Evolutionary conservation across 1,140 invertebrate species (phyloP).

Genomic region (Anastrepha obliqua): DNA sequence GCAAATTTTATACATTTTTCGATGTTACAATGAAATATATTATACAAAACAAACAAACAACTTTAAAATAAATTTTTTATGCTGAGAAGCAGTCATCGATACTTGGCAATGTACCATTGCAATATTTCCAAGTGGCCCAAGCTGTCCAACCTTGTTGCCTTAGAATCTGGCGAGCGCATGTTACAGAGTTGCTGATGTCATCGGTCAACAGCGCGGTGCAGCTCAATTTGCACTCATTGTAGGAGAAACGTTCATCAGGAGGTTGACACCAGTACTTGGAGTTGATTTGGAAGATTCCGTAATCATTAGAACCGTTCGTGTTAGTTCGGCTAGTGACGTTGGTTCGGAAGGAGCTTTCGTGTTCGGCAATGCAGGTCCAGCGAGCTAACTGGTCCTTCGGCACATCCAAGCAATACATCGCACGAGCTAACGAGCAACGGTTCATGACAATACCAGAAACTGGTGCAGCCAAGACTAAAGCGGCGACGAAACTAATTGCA

Average conservation of each 20-base stretch:
- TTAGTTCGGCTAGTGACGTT: constrained; percentile 59
- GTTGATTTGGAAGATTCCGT: constrained; percentile 69
- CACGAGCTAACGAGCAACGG: constrained; percentile 77
- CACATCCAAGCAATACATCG: constrained; percentile 56
- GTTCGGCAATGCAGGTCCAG: constrained; percentile 53
- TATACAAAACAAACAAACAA: no score
- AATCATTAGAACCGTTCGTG: constrained; percentile 63
- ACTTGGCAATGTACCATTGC: constrained; percentile 61
- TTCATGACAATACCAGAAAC: constrained; percentile 31
- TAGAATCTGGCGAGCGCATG: constrained; percentile 62
- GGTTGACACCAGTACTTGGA: constrained; percentile 65
- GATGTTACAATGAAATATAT: no score
- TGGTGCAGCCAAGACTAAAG: constrained; percentile 26
- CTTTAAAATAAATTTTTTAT: no score
- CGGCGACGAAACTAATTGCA: neutral
- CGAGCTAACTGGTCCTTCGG: constrained; percentile 32
- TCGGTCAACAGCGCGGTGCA: constrained; percentile 60
- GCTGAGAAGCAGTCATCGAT: constrained; percentile 63
- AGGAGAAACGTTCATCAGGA: constrained; percentile 59
- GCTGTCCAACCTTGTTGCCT: constrained; percentile 62
- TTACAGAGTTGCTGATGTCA: constrained; percentile 60
- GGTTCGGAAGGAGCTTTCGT: constrained; percentile 31
- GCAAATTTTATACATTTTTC: no score
- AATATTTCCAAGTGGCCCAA: constrained; percentile 65
- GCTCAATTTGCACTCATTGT: constrained; percentile 59